Base-by-base conservation (phyloP, 1,140 invertebrate species). In the Zaprionus kolodkinae region DNA sequence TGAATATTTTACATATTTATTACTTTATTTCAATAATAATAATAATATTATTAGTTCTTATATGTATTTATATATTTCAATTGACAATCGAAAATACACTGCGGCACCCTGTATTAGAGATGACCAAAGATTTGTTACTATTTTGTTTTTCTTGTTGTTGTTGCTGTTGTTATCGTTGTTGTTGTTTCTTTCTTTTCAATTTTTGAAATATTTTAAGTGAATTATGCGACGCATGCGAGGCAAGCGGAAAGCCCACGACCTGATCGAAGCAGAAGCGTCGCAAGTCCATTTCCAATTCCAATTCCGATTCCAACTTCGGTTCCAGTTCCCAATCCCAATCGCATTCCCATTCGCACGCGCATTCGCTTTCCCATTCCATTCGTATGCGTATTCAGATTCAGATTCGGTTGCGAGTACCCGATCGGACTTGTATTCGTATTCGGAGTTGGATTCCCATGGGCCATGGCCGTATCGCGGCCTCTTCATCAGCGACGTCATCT, bases 191-290 rank as follows among this genome's bases (percentile, higher is more conserved):
- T 36, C 36, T 66, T 56, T 65, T 7, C 13, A 13, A 36, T 56
- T 71, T 75, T 64, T 61, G 54, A 65, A 74, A 56, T 35, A 69
- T 78, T 71, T 57, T 33, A 59, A 63, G 67, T 80, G 67, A 74
- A 72, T 87, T 79, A 71, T 72, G 72, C 86, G 83, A 82, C 72
- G 66, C 50, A 71, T 72, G 72, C 86, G 83, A 82, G 69, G 66
- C 50, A 6, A 25, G 33, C 40, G 38, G 54, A 36, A 15, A 54
- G 62, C 50, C 72, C 52, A 75, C 59, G 52, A 59, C 48, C 38
- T 13, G 55, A 40, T 63, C 64, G 45, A 35, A 35, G 43, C 45
- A 50, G 45, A 35, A 62, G 30, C 45, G 5, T 50, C 11, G 11
- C 45, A 25, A 13, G 3, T 21, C 15, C 45, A 48, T 6, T 50